Base-by-base conservation (phyloP, 2,113 vertebrate genomes). In the Tamias sibiricus region DNA sequence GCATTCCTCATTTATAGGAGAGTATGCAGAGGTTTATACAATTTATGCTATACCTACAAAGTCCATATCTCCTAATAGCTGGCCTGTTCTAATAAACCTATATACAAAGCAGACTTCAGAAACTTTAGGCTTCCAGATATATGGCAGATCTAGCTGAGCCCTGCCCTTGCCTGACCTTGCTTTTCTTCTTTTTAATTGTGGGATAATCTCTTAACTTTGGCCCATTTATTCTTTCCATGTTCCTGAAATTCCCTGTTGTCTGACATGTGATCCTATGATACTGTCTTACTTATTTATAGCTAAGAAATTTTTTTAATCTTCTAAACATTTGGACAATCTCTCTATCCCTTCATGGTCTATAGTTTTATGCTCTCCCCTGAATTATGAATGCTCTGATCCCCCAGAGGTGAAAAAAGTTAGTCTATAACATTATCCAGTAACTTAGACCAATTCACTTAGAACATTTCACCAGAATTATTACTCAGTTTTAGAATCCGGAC, bases 401-500 rank as follows among this genome's bases (percentile, higher is more conserved):
- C 54, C 8, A 52, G 72, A 79, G 24, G 24, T 7, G 0, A 32
- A 82, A 79, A 91, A 71, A 37, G 13, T 74, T 42, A 47, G 14
- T 54, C 30, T 84, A n/a, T n/a, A 87, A 68, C 7, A 57, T 80
- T 75, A 26, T 59, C 54, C 11, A 32, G 32, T 90, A 49, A 16
- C n/a, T 77, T 64, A 26, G 49, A 30, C 10, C 28, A 87, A 80
- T 83, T n/a, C 13, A n/a, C n/a, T n/a, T n/a, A 44, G 54, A 79
- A 81, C 7, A 66, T 62, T 49, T 74, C 94, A 6, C 20, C 69
- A 74, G n/a, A 87, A 94, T 82, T 90, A 79, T 22, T 47, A 79
- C 54, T 94, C 42, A 66, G 37, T 44, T 90, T 92, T 92, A 95
- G 28, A 95, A 90, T 16, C 30, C 44, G 30, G 52, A 42, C 37